A percentile compares a stretch with the other conserved stretches of the same genome.
Conservation (phyloP, 2,113 vertebrate genomes). For the Cavia aperea region DNA sequence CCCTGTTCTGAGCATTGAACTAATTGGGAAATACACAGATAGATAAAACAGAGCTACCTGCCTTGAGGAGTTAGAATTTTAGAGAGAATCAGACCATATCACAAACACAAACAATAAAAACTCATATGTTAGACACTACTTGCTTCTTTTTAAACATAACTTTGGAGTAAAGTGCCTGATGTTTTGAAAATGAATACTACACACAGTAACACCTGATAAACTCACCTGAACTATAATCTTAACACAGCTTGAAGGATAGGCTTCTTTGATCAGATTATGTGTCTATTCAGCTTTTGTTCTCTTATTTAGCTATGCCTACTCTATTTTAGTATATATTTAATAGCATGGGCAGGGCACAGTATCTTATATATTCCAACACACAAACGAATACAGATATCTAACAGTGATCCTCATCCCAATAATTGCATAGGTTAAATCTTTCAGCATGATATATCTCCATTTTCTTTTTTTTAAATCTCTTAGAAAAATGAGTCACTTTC, state of each 20-base stretch:
- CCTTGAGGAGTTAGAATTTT: not conserved
- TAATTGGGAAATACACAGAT: not conserved
- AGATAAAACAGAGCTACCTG: not conserved
- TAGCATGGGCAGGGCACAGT: not conserved
- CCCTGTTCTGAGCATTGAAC: not conserved
- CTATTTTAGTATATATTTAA: not conserved
- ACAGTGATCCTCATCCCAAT: not conserved
- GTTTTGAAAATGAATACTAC: slow-evolving; percentile 6
- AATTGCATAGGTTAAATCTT: not conserved
- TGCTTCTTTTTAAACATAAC: not conserved
- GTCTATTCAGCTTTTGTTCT: not conserved
- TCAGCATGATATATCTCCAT: not conserved
- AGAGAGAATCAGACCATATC: not conserved
- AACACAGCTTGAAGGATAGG: not conserved
- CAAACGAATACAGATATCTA: not conserved
- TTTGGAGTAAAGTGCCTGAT: slow-evolving; percentile 16
- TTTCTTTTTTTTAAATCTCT: slow-evolving; percentile 13
- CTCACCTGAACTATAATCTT: not conserved
- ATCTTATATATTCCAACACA: not conserved
- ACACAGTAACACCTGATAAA: not conserved
- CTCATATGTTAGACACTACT: not conserved
- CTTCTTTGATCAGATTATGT: not conserved
- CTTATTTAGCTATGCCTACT: not conserved
- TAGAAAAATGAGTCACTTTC: not conserved
- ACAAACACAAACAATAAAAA: not conserved